Conservation (phyloP, 2,888 invertebrate species). For the Lasiommata megera region DNA sequence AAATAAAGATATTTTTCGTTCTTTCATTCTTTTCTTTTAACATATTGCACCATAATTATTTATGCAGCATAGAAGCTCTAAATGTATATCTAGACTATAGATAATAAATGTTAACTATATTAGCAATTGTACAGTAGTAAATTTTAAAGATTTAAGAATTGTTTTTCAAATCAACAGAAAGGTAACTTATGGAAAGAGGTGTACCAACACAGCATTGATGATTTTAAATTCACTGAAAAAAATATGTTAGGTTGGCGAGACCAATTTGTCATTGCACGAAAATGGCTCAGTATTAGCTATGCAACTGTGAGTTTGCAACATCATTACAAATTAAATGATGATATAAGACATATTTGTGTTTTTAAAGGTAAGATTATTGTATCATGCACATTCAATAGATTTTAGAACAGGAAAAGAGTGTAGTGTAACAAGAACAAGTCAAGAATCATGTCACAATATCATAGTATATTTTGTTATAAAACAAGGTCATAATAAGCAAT, state of each 20-base stretch:
- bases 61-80: too few relatives aligned
- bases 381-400: not conserved
- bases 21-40: too few relatives aligned
- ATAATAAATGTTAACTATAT: too few relatives aligned
- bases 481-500: too few relatives aligned
- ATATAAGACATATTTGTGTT: not conserved
- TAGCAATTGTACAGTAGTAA: too few relatives aligned
- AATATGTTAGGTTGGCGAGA: not conserved
- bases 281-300: not conserved
- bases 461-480: too few relatives aligned
- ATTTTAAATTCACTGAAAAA: not conserved
- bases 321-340: not conserved
- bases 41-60: too few relatives aligned
- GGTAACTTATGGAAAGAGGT: not conserved
- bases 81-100: too few relatives aligned
- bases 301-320: not conserved
- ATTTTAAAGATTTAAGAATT: too few relatives aligned
- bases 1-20: too few relatives aligned
- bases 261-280: not conserved
- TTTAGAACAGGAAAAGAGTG: not conserved
- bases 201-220: not conserved
- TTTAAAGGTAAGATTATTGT: not conserved
- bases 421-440: too few relatives aligned
- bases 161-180: not conserved
- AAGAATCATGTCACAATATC: too few relatives aligned